Evolutionary conservation across 2,797 vertebrate genomes (phyloP), one percentile per base, ranked within the genome.

Genomic region (Falco berigora): DNA sequence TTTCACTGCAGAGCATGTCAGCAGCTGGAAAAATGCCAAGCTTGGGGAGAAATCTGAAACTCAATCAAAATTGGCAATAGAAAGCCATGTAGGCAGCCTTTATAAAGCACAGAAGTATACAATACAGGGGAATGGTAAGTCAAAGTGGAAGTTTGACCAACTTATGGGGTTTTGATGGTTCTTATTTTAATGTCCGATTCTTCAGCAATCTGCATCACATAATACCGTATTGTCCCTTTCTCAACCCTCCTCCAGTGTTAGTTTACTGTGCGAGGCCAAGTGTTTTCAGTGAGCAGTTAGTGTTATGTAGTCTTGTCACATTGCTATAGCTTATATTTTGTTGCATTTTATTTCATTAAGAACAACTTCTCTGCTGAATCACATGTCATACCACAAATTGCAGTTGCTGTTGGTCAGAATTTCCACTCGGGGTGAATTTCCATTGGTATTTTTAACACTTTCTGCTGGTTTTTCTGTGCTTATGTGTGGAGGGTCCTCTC

Each of bases 41-140:
- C n/a, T 55, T 50, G 34, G 62, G 44, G 47, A 82, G 55, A 34
- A 94, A 91, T 59, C 28, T 30, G 22, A 52, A 82, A 38, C 13
- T 15, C 25, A 56, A 49, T n/a, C 0, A 5, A 55, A 47, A 63
- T n/a, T n/a, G 27, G 10, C 21, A 42, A 20, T n/a, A 72, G 63
- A 80, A 53, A 61, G 16, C 24, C 22, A 36, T 0, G 0, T 17
- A 44, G 3, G 12, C 13, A 34, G 25, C 25, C 61, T 90, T 50
- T 46, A 27, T 28, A 72, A 62, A 88, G 12, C 24, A 30, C 12
- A 18, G 4, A 4, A 49, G 1, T 8, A 6, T 14, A 30, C 7
- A 40, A 8, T 5, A 14, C 5, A 42, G 11, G 23, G 30, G 77
- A 24, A 25, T 12, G 14, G n/a, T 23, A 62, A 30, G 9, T 30